Conservation (phyloP, 2,888 invertebrate genomes). For the Scaptodrosophila latifasciaeformis region DNA sequence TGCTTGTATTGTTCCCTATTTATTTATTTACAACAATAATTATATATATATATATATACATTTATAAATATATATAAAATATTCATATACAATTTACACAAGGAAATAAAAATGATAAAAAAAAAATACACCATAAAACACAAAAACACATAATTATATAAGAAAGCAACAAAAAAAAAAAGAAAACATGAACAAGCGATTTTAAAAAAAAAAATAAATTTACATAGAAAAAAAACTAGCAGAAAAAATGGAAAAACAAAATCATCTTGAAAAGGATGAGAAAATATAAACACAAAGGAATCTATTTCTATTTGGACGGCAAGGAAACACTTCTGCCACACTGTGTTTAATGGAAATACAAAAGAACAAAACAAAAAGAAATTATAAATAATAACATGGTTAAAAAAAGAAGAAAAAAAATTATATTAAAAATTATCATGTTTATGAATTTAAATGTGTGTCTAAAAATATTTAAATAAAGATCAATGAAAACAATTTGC, state of each 20-base stretch:
- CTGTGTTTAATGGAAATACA: not conserved
- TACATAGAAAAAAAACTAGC: not conserved
- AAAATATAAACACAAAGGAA: constrained; percentile 10
- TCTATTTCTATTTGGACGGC: not conserved
- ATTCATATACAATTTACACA: constrained; percentile 3
- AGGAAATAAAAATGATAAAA: too few species aligned
- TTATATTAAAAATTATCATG: too few species aligned
- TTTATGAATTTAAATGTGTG: too few species aligned
- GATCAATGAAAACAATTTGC: too few species aligned
- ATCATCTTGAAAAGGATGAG: constrained; percentile 39
- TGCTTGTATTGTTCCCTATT: too few species aligned
- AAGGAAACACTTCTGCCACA: not conserved
- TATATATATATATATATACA: not conserved
- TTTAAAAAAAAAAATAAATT: constrained; percentile 4
- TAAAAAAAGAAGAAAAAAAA: too few species aligned
- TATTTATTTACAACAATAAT: not conserved
- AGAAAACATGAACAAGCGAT: constrained; percentile 3
- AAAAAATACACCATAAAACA: too few species aligned
- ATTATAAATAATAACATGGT: too few species aligned
- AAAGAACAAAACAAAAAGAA: constrained; percentile 18
- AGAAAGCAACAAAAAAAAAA: too few species aligned
- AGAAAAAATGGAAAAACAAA: constrained; percentile 5
- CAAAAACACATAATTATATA: not conserved
- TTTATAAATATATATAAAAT: constrained; percentile 3
- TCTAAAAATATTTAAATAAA: too few species aligned